Conservation (phyloP, 2,113 vertebrate genomes). For the Psettodes erumei region DNA sequence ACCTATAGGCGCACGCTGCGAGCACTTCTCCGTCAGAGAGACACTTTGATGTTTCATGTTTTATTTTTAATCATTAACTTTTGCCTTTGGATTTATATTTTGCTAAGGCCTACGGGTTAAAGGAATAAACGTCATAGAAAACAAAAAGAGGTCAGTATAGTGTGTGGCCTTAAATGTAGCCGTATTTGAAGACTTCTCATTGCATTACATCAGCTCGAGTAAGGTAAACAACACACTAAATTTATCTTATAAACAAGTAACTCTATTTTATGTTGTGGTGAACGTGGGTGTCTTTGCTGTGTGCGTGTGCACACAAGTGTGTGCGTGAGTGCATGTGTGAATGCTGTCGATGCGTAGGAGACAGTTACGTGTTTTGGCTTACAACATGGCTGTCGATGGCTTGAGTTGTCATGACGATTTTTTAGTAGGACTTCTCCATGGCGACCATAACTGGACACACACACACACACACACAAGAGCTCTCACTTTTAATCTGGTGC, state of each 20-base stretch:
- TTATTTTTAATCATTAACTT: conserved; percentile 1
- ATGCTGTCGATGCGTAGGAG: conserved; percentile 77
- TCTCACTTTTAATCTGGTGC: conserved; percentile 34
- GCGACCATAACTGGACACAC: conserved; percentile 71
- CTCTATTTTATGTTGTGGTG: conserved; percentile 58
- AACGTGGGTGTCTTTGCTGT: conserved; percentile 24
- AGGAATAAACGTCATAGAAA: neutral
- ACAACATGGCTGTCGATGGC: conserved; percentile 73
- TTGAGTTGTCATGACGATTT: conserved; percentile 82
- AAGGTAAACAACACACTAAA: conserved; percentile 43
- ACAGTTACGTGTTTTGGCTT: conserved; percentile 80
- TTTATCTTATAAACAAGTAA: conserved; percentile 47
- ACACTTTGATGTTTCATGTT: too few relatives aligned
- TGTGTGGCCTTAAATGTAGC: neutral
- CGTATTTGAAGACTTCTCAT: conserved; percentile 14
- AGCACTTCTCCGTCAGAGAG: conserved; percentile 24
- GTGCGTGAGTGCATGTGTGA: conserved; percentile 63
- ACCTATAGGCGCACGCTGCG: conserved; percentile 42
- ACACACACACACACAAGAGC: conserved; percentile 9
- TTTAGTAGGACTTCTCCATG: conserved; percentile 81
- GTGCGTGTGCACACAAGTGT: conserved; percentile 23
- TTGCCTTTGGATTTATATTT: neutral
- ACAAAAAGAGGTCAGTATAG: neutral
- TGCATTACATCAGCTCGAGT: conserved; percentile 32
- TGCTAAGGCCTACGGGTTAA: neutral